Evolutionary conservation across 2,888 invertebrate species (phyloP).

Genomic region (Lochmaea capreae): DNA sequence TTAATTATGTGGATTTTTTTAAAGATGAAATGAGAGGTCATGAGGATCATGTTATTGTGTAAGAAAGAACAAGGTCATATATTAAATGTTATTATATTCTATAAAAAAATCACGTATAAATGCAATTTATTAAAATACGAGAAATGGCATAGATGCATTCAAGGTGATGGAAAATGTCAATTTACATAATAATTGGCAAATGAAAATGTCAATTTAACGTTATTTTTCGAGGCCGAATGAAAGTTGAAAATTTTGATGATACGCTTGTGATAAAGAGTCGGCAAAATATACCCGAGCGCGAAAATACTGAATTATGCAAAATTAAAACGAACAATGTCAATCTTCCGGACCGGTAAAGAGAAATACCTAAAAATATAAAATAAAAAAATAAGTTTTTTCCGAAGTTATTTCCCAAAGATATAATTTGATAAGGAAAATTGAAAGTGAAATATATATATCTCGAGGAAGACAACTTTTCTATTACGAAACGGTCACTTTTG

Average conservation of each 20-base stretch:
- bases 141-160: not conserved
- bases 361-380: conserved; percentile 4
- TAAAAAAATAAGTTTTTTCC: conserved; percentile 2
- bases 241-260: not conserved
- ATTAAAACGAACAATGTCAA: conserved; percentile 25
- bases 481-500: too few species aligned
- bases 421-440: conserved; percentile 24
- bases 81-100: not conserved
- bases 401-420: not conserved
- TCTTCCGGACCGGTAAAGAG: conserved; percentile 13
- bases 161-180: not conserved
- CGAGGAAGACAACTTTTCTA: conserved; percentile 1
- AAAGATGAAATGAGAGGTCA: not conserved
- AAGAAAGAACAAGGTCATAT: not conserved
- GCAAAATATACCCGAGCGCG: conserved; percentile 23
- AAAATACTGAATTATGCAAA: conserved; percentile 38
- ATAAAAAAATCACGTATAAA: not conserved
- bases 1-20: not conserved
- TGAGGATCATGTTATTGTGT: not conserved
- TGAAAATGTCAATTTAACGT: too few species aligned
- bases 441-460: conserved; percentile 9
- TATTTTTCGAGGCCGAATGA: too few species aligned
- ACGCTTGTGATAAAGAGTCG: conserved; percentile 11
- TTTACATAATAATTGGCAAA: too few species aligned
- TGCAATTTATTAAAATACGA: not conserved